phyloP scores from a whole-genome alignment of 2,888 invertebrate species.

The Prosapia bicincta region DNA sequence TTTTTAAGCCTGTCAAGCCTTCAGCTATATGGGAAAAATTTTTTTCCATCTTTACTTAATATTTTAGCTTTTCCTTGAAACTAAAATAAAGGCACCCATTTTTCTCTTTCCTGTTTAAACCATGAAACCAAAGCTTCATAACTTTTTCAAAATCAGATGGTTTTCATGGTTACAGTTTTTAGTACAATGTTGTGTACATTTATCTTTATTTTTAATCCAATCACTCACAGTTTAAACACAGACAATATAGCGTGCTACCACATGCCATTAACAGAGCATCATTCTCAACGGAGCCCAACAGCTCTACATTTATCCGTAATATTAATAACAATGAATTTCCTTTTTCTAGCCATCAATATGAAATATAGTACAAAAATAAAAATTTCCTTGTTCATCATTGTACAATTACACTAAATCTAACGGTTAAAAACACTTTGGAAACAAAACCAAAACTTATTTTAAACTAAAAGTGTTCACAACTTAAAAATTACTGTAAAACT shows the following conservation, averaged over 20 bases:
- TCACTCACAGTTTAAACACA: not conserved
- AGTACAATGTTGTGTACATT: not conserved
- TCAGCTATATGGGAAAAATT: not conserved
- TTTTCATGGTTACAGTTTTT: not conserved
- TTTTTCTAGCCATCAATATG: too few relatives aligned
- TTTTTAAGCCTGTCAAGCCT: not conserved
- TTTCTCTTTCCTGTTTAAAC: not conserved
- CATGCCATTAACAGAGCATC: not conserved
- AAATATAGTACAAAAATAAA: too few relatives aligned
- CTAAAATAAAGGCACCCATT: not conserved
- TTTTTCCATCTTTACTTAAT: not conserved
- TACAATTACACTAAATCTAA: too few relatives aligned
- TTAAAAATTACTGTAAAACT: too few relatives aligned
- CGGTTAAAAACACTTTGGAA: too few relatives aligned
- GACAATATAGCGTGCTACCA: not conserved
- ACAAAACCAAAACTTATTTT: too few relatives aligned
- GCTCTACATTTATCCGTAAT: too few relatives aligned
- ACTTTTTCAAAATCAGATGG: not conserved
- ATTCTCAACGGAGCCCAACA: too few relatives aligned
- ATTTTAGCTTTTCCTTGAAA: not conserved
- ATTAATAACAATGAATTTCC: too few relatives aligned
- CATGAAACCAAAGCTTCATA: not conserved
- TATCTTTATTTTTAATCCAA: not conserved
- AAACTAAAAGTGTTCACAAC: too few relatives aligned
- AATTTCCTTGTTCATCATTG: too few relatives aligned